Evolutionary conservation across 2,797 vertebrate genomes (phyloP), one percentile per base, ranked within the genome.

Genomic region (Delichon dasypus): DNA sequence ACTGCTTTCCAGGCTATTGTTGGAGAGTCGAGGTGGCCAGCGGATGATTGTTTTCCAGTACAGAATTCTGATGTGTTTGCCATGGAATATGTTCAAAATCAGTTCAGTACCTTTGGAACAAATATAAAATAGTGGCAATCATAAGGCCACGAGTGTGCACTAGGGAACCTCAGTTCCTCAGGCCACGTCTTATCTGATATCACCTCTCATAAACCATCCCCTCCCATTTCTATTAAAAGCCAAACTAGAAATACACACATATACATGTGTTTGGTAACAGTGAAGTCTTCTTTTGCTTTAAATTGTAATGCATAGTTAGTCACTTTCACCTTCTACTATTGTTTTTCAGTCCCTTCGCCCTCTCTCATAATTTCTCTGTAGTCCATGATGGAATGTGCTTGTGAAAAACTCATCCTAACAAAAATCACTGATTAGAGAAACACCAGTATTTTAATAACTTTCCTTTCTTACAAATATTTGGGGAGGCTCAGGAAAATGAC

Each of bases 371-470:
- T 29, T 86, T 16, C 44, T 75, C n/a, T 76, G 14, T 30, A 84
- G 26, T 66, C 27, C 9, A 7, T 42, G 29, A 19, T 14, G 8
- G 30, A 66, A 11, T 27, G 26, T 8, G 3, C 81, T 67, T 89
- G 74, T 89, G 34, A 86, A 79, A 85, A 92, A 38, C 4, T 81
- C 51, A 55, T 64, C 10, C 47, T 45, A 84, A 70, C 17, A 77
- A 79, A 84, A 84, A 87, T 50, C 19, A 66, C 40, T 18, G 26
- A n/a, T 75, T 81, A 54, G n/a, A 86, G 47, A n/a, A 93, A 70
- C 0, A 2, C 11, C 18, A 55, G 14, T 65, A 44, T 55, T 94
- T 90, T 74, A 45, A n/a, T 67, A 82, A 70, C 16, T 88, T 66
- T 51, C 10, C 10, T 68, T 61, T 89, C 23, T 90, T 85, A 71